Conservation (phyloP, 2,113 vertebrate genomes). For the Elaphurus davidianus region DNA sequence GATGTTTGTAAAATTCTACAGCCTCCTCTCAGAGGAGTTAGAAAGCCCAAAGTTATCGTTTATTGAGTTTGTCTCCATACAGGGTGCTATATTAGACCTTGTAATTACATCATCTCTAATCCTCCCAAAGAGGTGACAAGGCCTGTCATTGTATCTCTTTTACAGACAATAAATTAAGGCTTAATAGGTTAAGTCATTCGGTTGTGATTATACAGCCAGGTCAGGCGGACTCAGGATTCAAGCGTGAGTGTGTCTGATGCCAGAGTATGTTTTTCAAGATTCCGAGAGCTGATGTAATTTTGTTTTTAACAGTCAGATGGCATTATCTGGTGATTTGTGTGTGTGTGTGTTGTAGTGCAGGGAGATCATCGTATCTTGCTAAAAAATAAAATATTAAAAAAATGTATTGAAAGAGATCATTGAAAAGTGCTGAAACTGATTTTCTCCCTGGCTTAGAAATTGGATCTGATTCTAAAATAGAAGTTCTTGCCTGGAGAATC, state of each 20-base stretch:
- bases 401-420: neutral
- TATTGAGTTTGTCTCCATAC: neutral
- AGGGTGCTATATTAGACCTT: neutral
- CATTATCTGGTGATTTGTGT: neutral
- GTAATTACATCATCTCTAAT: neutral
- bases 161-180: neutral
- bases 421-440: neutral
- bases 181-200: neutral
- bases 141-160: neutral
- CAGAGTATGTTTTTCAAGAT: neutral
- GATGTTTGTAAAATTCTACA: neutral
- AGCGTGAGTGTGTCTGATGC: neutral
- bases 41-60: neutral
- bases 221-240: neutral
- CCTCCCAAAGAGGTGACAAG: neutral
- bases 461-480: slow-evolving; percentile 10
- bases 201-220: neutral
- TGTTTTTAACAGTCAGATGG: neutral
- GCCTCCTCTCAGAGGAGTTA: neutral
- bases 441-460: neutral
- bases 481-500: neutral
- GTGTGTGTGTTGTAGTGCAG: neutral
- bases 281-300: neutral
- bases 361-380: neutral
- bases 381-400: neutral